Evolutionary conservation across 2,113 vertebrate genomes (phyloP).

Genomic region (Nettapus auritus): DNA sequence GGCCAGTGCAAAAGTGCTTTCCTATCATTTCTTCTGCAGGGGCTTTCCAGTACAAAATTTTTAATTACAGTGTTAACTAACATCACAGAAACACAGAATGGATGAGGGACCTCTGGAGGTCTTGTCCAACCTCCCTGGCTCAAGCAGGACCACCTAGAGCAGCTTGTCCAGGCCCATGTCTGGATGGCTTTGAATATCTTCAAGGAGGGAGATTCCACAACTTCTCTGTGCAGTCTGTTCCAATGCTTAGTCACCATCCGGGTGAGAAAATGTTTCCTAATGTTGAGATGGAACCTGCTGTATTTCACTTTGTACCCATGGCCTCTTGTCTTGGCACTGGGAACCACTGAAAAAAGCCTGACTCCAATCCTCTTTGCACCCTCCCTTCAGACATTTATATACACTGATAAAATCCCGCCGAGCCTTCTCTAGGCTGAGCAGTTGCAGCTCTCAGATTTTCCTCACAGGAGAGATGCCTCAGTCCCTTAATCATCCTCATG

Average conservation of each 20-base stretch:
- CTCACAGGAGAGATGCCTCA: not conserved
- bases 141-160: not conserved
- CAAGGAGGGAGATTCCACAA: not conserved
- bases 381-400: not conserved
- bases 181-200: not conserved
- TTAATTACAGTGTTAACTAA: not conserved
- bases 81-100: not conserved
- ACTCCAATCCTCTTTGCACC: not conserved
- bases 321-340: not conserved
- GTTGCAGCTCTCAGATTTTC: not conserved
- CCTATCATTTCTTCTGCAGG: too few species aligned
- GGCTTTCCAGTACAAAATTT: not conserved
- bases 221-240: not conserved
- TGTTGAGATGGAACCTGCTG: not conserved
- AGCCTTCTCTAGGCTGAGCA: not conserved
- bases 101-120: not conserved
- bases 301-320: not conserved
- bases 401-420: not conserved
- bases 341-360: not conserved
- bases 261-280: not conserved
- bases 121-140: not conserved
- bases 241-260: not conserved
- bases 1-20: not conserved
- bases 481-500: not conserved
- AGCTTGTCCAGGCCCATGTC: not conserved